A percentile compares a stretch with the other conserved stretches of the same genome.
Conservation (phyloP, 1,140 invertebrate genomes). For the Akabosia matsudoensis region DNA sequence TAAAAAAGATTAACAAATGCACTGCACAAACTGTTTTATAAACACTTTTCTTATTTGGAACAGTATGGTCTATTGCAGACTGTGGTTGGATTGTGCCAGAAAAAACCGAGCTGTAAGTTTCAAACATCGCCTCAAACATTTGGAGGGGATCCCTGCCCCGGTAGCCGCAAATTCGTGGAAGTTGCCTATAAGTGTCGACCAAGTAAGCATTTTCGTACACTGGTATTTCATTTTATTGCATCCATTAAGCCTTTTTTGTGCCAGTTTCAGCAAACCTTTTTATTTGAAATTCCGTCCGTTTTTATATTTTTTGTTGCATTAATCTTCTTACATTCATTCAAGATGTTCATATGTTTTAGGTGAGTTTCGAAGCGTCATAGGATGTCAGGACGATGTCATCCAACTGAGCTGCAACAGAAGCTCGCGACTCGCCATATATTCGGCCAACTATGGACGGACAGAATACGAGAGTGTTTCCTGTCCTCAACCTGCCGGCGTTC, state of each 20-base stretch:
- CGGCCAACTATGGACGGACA: conserved; percentile 82
- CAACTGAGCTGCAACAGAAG: conserved; percentile 76
- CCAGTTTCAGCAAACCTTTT: neutral
- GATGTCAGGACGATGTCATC: conserved; percentile 82
- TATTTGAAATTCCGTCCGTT: neutral
- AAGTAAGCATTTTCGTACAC: conserved; percentile 79
- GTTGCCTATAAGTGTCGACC: conserved; percentile 91
- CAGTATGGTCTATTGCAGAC: conserved; percentile 89
- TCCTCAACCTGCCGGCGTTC: conserved; percentile 75
- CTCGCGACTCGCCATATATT: conserved; percentile 81
- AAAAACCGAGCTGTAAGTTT: conserved; percentile 82
- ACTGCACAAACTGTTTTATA: conserved; percentile 54
- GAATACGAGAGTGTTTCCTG: conserved; percentile 84
- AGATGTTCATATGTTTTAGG: conserved; percentile 61
- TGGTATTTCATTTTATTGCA: too few relatives aligned
- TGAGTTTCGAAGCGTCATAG: conserved; percentile 84
- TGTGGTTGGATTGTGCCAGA: conserved; percentile 85
- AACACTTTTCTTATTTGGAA: conserved; percentile 45
- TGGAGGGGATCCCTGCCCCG: conserved; percentile 67
- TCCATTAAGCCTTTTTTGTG: neutral
- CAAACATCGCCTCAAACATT: conserved; percentile 75
- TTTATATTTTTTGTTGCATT: neutral
- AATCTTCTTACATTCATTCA: neutral
- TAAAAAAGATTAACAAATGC: too few relatives aligned
- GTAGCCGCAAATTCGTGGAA: conserved; percentile 80